Percentiles rank a stretch among this genome's conserved stretches.
These are phyloP conservation scores for Semibalanus balanoides DNA, from an alignment of 1,140 invertebrate species.

Conservation along the genomic window DNA sequence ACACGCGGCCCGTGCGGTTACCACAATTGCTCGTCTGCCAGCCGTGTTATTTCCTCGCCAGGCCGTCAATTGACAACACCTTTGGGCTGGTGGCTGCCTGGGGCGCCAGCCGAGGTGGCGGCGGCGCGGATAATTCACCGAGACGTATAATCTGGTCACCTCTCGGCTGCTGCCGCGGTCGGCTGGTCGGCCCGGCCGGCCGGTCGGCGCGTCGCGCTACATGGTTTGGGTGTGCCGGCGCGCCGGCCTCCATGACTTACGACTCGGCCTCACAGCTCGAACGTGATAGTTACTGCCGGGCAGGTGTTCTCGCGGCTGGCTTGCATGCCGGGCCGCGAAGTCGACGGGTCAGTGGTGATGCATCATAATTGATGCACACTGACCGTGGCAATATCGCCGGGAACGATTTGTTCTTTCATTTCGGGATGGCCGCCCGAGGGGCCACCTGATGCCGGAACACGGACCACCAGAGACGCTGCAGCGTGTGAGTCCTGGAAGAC, in stretches of 20 bases:
- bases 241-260: background rate
- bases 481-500: no score
- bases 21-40: background rate
- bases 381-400: background rate
- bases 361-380: background rate
- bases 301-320: background rate
- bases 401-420: background rate
- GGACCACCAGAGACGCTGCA: no score
- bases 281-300: background rate
- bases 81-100: background rate
- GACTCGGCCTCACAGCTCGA: background rate
- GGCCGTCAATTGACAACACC: background rate
- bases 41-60: background rate
- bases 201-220: background rate
- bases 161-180: background rate
- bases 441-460: no score
- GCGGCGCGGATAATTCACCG: background rate
- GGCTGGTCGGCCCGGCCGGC: no score
- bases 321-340: no score
- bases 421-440: background rate
- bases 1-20: background rate
- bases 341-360: background rate
- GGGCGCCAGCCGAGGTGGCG: background rate
- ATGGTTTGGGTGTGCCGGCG: background rate
- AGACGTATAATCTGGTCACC: background rate